phyloP scores from a whole-genome alignment of 2,797 vertebrate species.

The Gymnothorax javanicus region DNA sequence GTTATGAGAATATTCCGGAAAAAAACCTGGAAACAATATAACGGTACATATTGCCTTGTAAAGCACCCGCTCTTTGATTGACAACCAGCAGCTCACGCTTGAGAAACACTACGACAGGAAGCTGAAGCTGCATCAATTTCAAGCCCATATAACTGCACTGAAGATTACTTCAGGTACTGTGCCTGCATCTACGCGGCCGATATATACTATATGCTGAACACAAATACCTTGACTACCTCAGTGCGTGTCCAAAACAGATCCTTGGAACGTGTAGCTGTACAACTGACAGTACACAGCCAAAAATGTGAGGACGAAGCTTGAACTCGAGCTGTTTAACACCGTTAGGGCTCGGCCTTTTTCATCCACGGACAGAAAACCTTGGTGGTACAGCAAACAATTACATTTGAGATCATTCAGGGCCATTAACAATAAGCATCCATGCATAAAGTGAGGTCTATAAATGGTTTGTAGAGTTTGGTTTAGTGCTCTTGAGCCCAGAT shows the following conservation, averaged over 20 bases:
- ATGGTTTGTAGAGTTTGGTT: no score
- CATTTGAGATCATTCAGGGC: no score
- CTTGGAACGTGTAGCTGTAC: neutral
- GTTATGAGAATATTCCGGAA: neutral
- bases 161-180: neutral
- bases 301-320: no score
- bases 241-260: neutral
- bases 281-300: neutral
- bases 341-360: no score
- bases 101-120: neutral
- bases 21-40: neutral
- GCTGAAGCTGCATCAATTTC: neutral
- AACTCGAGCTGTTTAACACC: no score
- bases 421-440: no score
- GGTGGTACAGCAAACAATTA: no score
- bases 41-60: neutral
- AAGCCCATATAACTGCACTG: neutral
- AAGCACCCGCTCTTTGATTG: neutral
- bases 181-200: neutral
- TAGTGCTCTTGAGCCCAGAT: no score
- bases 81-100: neutral
- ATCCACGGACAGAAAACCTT: no score
- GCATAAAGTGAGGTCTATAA: no score
- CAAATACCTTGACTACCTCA: neutral
- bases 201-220: neutral